A percentile compares a stretch with the other conserved stretches of the same genome.
Evolutionary conservation across 2,113 vertebrate genomes (phyloP).

Genomic region (Dissostichus mawsoni): DNA sequence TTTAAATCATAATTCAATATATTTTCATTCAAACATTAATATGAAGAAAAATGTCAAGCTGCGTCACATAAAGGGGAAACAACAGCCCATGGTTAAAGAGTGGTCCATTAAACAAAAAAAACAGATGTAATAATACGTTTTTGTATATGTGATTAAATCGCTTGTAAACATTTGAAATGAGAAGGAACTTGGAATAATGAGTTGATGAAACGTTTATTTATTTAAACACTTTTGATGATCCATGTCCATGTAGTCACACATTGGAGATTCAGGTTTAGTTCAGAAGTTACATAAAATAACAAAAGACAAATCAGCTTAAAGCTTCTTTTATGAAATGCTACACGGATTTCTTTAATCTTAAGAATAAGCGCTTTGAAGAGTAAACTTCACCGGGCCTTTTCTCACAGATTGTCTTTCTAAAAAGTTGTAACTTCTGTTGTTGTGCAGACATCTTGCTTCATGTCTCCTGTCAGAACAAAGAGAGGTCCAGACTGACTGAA

Average conservation of each 20-base stretch:
- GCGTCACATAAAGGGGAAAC: no score
- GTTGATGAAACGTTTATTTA: not conserved
- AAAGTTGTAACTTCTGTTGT: not conserved
- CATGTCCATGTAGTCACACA: not conserved
- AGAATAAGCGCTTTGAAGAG: not conserved
- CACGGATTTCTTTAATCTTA: not conserved
- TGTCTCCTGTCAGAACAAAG: conserved; percentile 36
- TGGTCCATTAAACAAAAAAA: no score
- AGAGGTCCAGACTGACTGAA: conserved; percentile 14
- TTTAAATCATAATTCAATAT: no score
- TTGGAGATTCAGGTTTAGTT: not conserved
- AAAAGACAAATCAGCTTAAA: not conserved
- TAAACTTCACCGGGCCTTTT: not conserved
- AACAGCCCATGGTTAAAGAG: no score
- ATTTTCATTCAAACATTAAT: no score
- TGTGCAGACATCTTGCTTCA: conserved; percentile 13
- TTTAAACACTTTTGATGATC: not conserved
- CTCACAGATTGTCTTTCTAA: conserved; percentile 15
- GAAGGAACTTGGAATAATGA: not conserved
- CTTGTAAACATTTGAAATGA: not conserved
- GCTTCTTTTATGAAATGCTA: not conserved
- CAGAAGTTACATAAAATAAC: not conserved
- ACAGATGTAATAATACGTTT: no score
- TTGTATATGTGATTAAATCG: no score
- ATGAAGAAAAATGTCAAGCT: no score